Percentiles rank a stretch among this genome's conserved stretches.
These are phyloP conservation scores for Empis livida DNA, from an alignment of 2,888 invertebrate genomes.

Conservation along the genomic window DNA sequence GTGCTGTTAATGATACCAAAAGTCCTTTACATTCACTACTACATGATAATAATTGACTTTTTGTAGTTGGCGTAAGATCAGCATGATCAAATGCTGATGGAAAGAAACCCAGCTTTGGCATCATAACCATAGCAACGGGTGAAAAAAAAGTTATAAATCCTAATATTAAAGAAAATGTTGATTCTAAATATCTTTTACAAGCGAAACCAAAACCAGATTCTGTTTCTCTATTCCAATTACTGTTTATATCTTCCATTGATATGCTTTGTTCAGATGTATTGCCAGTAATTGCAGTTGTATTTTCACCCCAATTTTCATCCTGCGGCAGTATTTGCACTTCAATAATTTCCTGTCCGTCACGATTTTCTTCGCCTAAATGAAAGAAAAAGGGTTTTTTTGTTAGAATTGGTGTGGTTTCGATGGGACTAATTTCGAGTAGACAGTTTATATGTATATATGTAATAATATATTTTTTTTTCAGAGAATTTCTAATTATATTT, in stretches of 20 bases:
- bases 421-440: no score
- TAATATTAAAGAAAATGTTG: constrained; percentile 63
- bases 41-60: constrained; percentile 62
- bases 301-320: constrained; percentile 99
- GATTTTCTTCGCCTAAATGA: constrained; percentile 51
- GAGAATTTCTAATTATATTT: background rate
- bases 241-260: constrained; percentile 81
- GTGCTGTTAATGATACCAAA: constrained; percentile 80
- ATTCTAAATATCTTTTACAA: constrained; percentile 74
- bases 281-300: constrained; percentile 92
- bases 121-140: constrained; percentile 86
- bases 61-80: constrained; percentile 54
- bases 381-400: no score
- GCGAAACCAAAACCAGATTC: constrained; percentile 58
- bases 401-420: no score
- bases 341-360: constrained; percentile 80
- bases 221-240: constrained; percentile 69
- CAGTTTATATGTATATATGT: no score
- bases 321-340: constrained; percentile 93
- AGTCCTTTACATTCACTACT: constrained; percentile 91
- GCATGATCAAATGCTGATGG: constrained; percentile 54
- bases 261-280: constrained; percentile 93
- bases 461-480: background rate
- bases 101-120: constrained; percentile 81
- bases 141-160: constrained; percentile 78